Evolutionary conservation across 1,140 invertebrate genomes (phyloP).

Genomic region (Gonioctena quinquepunctata): DNA sequence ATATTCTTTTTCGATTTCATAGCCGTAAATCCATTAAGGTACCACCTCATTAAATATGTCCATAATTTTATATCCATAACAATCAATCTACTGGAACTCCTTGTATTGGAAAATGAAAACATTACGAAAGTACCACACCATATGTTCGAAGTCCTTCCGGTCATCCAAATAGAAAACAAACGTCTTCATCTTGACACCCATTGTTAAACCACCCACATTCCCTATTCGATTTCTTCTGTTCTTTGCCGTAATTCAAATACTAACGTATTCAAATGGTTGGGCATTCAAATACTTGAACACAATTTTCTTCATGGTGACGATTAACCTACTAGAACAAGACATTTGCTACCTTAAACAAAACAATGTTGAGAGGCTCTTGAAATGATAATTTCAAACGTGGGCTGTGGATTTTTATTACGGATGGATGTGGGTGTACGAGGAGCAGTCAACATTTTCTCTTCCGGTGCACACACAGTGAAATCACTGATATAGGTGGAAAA

Average conservation of each 20-base stretch:
- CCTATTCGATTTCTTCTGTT: neutral
- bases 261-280: neutral
- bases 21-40: too few relatives aligned
- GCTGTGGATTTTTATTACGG: neutral
- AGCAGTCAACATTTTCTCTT: neutral
- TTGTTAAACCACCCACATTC: conserved; percentile 11
- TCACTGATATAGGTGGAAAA: too few relatives aligned
- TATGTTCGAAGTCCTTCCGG: too few relatives aligned
- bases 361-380: neutral
- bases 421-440: neutral
- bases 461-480: too few relatives aligned
- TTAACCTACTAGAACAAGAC: conserved; percentile 5
- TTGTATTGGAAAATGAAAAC: too few relatives aligned
- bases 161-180: neutral
- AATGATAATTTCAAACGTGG: conserved; percentile 5
- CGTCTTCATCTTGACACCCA: neutral
- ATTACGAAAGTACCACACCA: too few relatives aligned
- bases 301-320: conserved; percentile 5
- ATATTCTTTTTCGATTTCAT: too few relatives aligned
- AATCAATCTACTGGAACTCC: too few relatives aligned
- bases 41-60: too few relatives aligned
- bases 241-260: conserved; percentile 13
- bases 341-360: conserved; percentile 15
- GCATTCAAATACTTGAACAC: neutral
- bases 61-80: too few relatives aligned